Percentiles rank a stretch among this genome's conserved stretches.
Conservation (phyloP, 2,888 invertebrate species). For the Notocelia uddmanniana region DNA sequence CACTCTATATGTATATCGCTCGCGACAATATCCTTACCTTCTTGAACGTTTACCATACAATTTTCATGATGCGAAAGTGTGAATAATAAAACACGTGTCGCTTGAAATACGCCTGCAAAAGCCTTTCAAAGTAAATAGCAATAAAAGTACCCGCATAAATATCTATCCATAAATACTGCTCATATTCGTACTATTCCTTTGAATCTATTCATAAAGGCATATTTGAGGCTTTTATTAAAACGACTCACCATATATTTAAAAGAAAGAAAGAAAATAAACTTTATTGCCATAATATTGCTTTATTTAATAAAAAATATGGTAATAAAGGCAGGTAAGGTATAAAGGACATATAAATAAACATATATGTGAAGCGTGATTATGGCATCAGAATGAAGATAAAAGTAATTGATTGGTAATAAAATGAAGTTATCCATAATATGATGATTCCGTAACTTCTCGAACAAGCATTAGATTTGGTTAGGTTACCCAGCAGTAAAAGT, state of each 20-base stretch:
- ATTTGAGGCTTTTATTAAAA: conserved; percentile 22
- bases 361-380: not conserved
- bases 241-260: not conserved
- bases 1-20: conserved; percentile 13
- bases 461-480: too few relatives aligned
- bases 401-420: too few relatives aligned
- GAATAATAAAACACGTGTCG: conserved; percentile 44
- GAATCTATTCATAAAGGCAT: conserved; percentile 7
- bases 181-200: conserved; percentile 20
- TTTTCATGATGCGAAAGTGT: conserved; percentile 33
- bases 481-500: too few relatives aligned
- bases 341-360: too few relatives aligned
- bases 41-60: conserved; percentile 40
- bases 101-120: conserved; percentile 29
- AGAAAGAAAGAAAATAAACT: too few relatives aligned
- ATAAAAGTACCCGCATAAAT: conserved; percentile 43
- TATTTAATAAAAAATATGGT: not conserved
- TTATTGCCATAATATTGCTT: too few relatives aligned
- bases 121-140: conserved; percentile 45
- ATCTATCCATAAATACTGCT: conserved; percentile 24
- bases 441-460: too few relatives aligned
- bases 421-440: too few relatives aligned
- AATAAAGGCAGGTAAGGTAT: not conserved
- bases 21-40: conserved; percentile 22
- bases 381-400: not conserved